Conservation (phyloP, 2,797 vertebrate genomes). For the Dromococcyx pavoninus region DNA sequence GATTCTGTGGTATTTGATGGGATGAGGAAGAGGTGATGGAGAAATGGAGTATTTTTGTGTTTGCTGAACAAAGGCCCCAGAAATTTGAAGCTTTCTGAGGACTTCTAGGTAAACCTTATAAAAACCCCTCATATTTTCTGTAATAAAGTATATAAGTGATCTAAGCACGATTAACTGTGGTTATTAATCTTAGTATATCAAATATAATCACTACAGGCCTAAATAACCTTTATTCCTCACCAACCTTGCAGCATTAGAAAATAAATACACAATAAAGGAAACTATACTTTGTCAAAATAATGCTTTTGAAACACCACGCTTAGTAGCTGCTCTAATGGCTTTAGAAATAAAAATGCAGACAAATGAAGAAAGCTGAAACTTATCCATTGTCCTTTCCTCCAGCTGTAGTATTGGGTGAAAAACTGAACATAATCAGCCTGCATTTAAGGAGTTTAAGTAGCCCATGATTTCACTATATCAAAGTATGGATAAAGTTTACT, state of each 20-base stretch:
- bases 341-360: not conserved
- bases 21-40: not conserved
- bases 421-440: not conserved
- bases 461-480: not conserved
- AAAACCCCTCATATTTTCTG: not conserved
- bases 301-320: not conserved
- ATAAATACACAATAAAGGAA: not conserved
- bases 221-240: not conserved
- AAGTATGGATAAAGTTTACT: not conserved
- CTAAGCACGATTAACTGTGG: not conserved
- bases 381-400: not conserved
- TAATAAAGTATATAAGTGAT: not conserved
- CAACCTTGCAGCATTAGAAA: not conserved
- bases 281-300: not conserved
- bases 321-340: not conserved
- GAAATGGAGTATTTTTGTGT: not conserved
- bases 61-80: not conserved
- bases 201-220: not conserved
- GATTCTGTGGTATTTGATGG: not conserved
- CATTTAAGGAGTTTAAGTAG: not conserved
- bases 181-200: not conserved
- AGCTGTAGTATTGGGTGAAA: not conserved
- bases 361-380: not conserved
- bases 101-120: not conserved
- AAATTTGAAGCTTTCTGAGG: not conserved